A percentile compares a stretch with the other conserved stretches of the same genome.
These are phyloP conservation scores for Ptychobarbus kaznakovi DNA, from an alignment of 2,797 vertebrate genomes.

Conservation along the genomic window DNA sequence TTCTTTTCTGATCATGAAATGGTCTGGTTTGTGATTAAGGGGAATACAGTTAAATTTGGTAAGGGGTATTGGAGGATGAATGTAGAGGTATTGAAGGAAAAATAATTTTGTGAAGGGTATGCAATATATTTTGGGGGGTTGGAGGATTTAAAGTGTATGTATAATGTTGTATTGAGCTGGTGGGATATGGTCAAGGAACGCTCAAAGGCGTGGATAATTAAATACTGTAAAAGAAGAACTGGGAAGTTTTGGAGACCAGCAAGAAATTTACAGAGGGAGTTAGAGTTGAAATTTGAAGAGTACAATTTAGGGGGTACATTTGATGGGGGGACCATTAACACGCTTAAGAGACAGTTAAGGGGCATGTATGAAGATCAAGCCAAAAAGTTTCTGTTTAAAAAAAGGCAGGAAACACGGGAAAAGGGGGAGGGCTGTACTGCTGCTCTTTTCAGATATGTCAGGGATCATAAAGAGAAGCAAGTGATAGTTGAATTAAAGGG, in stretches of 20 bases:
- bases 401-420: not conserved
- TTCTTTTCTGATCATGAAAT: conserved; percentile 16
- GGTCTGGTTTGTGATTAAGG: not conserved
- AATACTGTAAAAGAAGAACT: not conserved
- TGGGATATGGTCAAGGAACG: not conserved
- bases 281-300: not conserved
- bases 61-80: not conserved
- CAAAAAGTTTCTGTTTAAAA: not conserved
- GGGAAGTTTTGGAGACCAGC: not conserved
- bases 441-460: not conserved
- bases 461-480: not conserved
- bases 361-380: not conserved
- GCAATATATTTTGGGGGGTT: not conserved
- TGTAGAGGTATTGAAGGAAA: not conserved
- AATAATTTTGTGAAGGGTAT: not conserved
- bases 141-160: not conserved
- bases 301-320: not conserved
- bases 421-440: not conserved
- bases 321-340: not conserved
- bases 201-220: not conserved
- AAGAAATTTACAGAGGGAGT: not conserved
- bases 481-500: not conserved
- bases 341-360: not conserved
- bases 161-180: not conserved
- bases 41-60: not conserved